Base-by-base conservation (phyloP, 1,140 invertebrate species). In the Eupeodes corollae region DNA sequence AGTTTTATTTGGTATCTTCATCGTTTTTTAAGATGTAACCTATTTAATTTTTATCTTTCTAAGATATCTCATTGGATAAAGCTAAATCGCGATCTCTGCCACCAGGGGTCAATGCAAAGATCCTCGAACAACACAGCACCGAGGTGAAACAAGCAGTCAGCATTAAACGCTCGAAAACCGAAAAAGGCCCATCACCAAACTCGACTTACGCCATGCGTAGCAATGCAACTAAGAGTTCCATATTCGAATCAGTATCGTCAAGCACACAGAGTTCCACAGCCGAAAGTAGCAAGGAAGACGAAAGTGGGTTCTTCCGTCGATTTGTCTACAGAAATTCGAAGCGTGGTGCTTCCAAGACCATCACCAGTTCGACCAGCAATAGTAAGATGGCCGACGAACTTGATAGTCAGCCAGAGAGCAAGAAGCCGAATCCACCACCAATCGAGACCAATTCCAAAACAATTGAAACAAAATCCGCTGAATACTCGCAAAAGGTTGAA, bases 11-110 rank as follows among this genome's bases (percentile, higher is more conserved):
- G n/a, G n/a, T 15, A 11, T 44, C 32, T 5, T 33, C 5, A 13
- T 5, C 30, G 21, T 11, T 44, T 38, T 11, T 3, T 6, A n/a
- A 37, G 1, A 1, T 14, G 11, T 33, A 10, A 32, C 6, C 2
- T 11, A 26, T 21, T 13, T 42, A 30, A 43, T 42, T 43, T 34
- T 18, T 14, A 35, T 34, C 15, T 37, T 16, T 16, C 3, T 3
- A 18, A 63, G 63, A 63, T 50, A 16, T 47, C 2, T 61, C 21
- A 26, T 26, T 62, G 16, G 43, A 45, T 9, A 78, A 77, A 68
- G 57, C 75, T 48, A 82, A 82, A 68, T 82, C 79, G 32, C 78
- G 78, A 21, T 82, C 80, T 47, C 63, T 83, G 33, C 80, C 80
- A 40, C 78, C 78, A 16, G 79, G 79, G 41, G 69, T 64, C 13